Evolutionary conservation across 2,113 vertebrate genomes (phyloP), one percentile per base, ranked within the genome.

Genomic region (Perca flavescens): DNA sequence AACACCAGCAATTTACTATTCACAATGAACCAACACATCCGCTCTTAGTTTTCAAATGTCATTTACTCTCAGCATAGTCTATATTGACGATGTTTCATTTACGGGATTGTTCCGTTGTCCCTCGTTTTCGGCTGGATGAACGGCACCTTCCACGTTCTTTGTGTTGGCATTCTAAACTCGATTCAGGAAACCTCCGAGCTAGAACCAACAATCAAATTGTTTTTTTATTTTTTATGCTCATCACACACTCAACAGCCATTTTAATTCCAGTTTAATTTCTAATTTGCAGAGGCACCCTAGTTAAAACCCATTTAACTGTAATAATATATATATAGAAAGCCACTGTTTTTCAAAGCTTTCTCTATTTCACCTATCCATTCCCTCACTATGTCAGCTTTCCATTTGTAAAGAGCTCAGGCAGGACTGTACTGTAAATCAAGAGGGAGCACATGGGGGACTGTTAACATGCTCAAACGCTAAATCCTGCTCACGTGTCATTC

Each of bases 401-500:
- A 47, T 84, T 46, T 67, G 16, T 50, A 25, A 62, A 70, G 54
- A 49, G 43, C 77, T 70, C 34, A 53, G 64, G 54, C 61, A n/a
- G 64, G 83, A 46, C 36, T 49, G 28, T 28, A 46, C 36, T 49
- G 28, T 28, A 81, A 85, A 85, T 86, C 63, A 54, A 16, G 17
- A 77, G 16, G 2, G 40, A 66, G 73, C 22, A 15, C 71, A 54
- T 36, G 0, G 73, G 40, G 60, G 63, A 57, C 54, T 31, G 47
- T 73, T 72, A 67, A 68, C 58, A 25, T 46, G 78, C 58, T 77
- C 36, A 34, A 65, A 86, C 31, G 19, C 52, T 70, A 22, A 68
- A 77, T 65, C 61, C 75, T 64, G 40, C 58, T 63, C 69, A 68
- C 31, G 83, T 77, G 66, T 77, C 28, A 71, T 54, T 62, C 71